phyloP scores from a whole-genome alignment of 2,888 invertebrate genomes.

The Sclerodermus sp. region DNA sequence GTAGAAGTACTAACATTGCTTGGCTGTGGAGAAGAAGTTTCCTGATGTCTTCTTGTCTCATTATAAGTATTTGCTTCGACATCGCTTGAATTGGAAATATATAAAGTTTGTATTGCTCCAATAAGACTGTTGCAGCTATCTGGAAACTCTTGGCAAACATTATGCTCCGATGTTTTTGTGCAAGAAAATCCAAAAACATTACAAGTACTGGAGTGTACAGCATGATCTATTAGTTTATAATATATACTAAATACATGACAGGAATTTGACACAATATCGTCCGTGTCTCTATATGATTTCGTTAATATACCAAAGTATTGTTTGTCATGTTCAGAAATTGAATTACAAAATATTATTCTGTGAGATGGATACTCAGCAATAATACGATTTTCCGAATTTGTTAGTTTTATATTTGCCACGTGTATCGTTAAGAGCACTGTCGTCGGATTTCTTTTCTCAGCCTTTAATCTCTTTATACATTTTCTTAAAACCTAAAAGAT shows the following conservation, averaged over 20 bases:
- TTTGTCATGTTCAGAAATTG: constrained; percentile 87
- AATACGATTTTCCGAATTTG: constrained; percentile 76
- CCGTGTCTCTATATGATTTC: constrained; percentile 65
- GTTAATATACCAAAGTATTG: constrained; percentile 93
- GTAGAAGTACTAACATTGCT: constrained; percentile 80
- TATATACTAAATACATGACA: constrained; percentile 96
- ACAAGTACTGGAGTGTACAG: constrained; percentile 77
- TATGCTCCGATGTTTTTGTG: constrained; percentile 75
- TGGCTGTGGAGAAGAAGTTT: constrained; percentile 73
- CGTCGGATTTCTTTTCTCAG: constrained; percentile 85
- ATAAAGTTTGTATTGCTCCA: constrained; percentile 63
- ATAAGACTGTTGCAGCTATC: constrained; percentile 73
- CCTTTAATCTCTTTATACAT: constrained; percentile 84
- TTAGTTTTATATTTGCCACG: constrained; percentile 76
- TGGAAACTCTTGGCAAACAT: constrained; percentile 87
- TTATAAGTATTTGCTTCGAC: constrained; percentile 40
- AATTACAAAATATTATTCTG: constrained; percentile 85
- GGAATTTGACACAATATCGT: constrained; percentile 74
- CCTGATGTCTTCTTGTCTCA: constrained; percentile 38
- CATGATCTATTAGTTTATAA: constrained; percentile 81
- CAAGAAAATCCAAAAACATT: constrained; percentile 84
- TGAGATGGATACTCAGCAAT: constrained; percentile 87
- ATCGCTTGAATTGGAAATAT: constrained; percentile 52
- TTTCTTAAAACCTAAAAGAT: constrained; percentile 75
- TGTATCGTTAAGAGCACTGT: constrained; percentile 84